These are phyloP conservation scores for Desoria tigrina DNA, from an alignment of 2,888 invertebrate genomes.

Conservation along the genomic window DNA sequence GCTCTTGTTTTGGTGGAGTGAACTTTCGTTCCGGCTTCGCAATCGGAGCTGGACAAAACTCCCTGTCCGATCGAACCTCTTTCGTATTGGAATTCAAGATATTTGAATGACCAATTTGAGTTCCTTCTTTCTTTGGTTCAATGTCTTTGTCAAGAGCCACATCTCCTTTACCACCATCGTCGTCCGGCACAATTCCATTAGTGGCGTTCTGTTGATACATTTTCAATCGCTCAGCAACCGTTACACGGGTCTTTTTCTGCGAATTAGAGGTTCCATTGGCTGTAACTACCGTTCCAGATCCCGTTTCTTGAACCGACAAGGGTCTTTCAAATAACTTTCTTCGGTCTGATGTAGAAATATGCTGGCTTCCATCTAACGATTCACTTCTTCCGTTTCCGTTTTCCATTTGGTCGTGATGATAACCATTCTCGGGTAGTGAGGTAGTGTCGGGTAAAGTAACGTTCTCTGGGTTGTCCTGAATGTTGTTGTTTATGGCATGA, in stretches of 20 bases:
- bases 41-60: slow-evolving; percentile 43
- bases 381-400: slow-evolving; percentile 21
- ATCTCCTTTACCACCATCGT: slow-evolving; percentile 12
- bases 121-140: background rate
- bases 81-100: background rate
- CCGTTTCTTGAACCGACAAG: slow-evolving; percentile 66
- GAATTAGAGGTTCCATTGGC: slow-evolving; percentile 22
- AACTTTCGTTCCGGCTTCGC: slow-evolving; percentile 51
- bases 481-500: slow-evolving; percentile 12
- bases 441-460: slow-evolving; percentile 16
- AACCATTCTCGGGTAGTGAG: slow-evolving; percentile 30
- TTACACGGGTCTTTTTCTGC: slow-evolving; percentile 23
- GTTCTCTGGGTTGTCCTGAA: slow-evolving; percentile 22
- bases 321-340: slow-evolving; percentile 73
- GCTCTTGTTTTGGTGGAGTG: slow-evolving; percentile 34
- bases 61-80: slow-evolving; percentile 22
- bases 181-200: background rate
- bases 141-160: background rate
- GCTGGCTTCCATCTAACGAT: slow-evolving; percentile 5
- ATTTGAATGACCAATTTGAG: slow-evolving; percentile 15
- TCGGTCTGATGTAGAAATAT: slow-evolving; percentile 70
- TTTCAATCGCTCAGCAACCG: slow-evolving; percentile 51
- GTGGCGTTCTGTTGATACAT: slow-evolving; percentile 49
- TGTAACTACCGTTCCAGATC: slow-evolving; percentile 61
- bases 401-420: slow-evolving; percentile 21